Conservation (phyloP, 1,140 invertebrate species). For the Thalassaphorura encarpata region DNA sequence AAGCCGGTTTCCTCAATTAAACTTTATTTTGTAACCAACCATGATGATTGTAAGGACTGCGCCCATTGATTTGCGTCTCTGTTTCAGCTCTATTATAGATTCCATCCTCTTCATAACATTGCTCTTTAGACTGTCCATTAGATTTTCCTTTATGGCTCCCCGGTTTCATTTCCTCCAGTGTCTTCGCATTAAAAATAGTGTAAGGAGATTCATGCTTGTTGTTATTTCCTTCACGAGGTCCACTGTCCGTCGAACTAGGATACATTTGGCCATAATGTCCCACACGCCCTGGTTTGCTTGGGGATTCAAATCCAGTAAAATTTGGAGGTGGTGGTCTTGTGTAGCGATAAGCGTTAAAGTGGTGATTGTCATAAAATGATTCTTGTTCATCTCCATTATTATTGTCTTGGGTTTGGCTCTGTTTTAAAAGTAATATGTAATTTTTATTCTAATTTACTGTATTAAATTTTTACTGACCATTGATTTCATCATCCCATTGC, state of each 20-base stretch:
- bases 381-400: too few relatives aligned
- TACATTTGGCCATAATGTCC: too few relatives aligned
- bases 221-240: too few relatives aligned
- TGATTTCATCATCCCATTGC: neutral
- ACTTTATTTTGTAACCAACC: neutral
- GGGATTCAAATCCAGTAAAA: too few relatives aligned
- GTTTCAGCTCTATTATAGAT: neutral
- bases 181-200: neutral
- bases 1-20: neutral
- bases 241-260: too few relatives aligned
- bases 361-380: too few relatives aligned
- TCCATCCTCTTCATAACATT: neutral
- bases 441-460: slow-evolving; percentile 34
- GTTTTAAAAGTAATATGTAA: slow-evolving; percentile 54
- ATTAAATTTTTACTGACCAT: neutral
- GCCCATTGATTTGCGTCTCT: neutral
- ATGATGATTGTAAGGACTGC: neutral
- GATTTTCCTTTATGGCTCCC: neutral
- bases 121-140: neutral
- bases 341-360: too few relatives aligned
- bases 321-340: too few relatives aligned
- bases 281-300: too few relatives aligned
- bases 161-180: neutral
- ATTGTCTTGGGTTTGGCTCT: slow-evolving; percentile 42
- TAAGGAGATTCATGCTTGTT: too few relatives aligned